Percentiles rank a stretch among this genome's conserved stretches.
phyloP scores from a whole-genome alignment of 2,888 invertebrate species.

The Mythimna albipuncta region DNA sequence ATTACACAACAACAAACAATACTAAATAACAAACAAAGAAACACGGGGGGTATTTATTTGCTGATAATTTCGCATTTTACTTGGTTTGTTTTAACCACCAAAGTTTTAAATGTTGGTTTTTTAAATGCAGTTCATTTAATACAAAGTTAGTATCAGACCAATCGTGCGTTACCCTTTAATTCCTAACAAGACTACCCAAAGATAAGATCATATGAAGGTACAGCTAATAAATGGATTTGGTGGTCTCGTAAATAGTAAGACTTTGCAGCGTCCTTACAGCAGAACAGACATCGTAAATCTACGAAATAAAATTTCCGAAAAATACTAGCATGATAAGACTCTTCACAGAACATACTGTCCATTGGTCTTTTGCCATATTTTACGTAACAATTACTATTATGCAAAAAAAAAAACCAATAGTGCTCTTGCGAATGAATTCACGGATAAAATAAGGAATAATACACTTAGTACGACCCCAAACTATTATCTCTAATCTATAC shows the following conservation, averaged over 20 bases:
- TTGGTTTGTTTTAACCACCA: no score
- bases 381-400: background rate
- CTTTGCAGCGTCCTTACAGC: no score
- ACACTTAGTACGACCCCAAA: slow-evolving; percentile 4
- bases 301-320: background rate
- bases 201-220: no score
- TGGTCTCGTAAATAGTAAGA: no score
- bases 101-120: no score
- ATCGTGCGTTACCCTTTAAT: background rate
- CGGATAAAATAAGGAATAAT: slow-evolving; percentile 1
- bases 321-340: background rate
- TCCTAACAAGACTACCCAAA: no score
- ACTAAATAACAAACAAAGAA: no score
- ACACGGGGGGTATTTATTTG: no score
- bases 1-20: no score
- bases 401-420: background rate
- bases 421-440: background rate
- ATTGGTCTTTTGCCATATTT: background rate
- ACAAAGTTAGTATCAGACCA: background rate
- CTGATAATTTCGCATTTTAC: background rate
- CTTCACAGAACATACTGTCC: background rate
- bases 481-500: slow-evolving; percentile 19
- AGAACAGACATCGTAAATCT: no score
- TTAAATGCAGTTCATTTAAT: background rate
- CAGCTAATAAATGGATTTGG: no score